These are phyloP conservation scores for Polylopha cassiicola DNA, from an alignment of 2,888 invertebrate genomes.

Conservation along the genomic window DNA sequence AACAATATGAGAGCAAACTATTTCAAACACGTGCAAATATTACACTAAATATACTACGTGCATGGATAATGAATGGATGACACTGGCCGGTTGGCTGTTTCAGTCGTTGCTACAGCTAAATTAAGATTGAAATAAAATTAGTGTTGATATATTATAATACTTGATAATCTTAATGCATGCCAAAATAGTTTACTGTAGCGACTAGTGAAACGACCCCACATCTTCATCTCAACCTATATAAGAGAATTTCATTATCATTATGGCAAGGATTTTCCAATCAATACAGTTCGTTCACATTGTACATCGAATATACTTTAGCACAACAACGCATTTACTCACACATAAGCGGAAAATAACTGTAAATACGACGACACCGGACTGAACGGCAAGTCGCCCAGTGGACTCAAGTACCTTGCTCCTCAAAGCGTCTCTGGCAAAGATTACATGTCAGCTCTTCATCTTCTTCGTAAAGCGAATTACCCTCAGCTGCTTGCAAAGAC, in stretches of 20 bases:
- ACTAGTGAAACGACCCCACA: constrained; percentile 28
- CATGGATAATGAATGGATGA: constrained; percentile 46
- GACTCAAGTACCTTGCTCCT: constrained; percentile 83
- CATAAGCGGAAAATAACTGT: constrained; percentile 68
- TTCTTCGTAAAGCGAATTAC: constrained; percentile 79
- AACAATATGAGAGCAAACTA: constrained; percentile 40
- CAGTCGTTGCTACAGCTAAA: constrained; percentile 15
- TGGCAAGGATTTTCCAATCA: no score
- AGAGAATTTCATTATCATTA: no score
- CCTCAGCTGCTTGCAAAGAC: constrained; percentile 82
- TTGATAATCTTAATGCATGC: no score
- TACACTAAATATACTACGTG: constrained; percentile 43
- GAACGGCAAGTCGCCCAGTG: constrained; percentile 52
- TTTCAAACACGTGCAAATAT: constrained; percentile 49
- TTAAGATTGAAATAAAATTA: neutral
- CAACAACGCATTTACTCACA: constrained; percentile 77
- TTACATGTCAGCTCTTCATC: constrained; percentile 83
- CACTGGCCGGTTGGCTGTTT: constrained; percentile 30
- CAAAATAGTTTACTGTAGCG: no score
- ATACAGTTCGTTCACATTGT: constrained; percentile 38
- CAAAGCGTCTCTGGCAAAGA: constrained; percentile 87
- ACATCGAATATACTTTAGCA: constrained; percentile 50
- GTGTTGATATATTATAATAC: no score
- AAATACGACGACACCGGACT: constrained; percentile 65
- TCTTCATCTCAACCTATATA: no score